phyloP scores from a whole-genome alignment of 2,888 invertebrate genomes.

The Athalia rosae region DNA sequence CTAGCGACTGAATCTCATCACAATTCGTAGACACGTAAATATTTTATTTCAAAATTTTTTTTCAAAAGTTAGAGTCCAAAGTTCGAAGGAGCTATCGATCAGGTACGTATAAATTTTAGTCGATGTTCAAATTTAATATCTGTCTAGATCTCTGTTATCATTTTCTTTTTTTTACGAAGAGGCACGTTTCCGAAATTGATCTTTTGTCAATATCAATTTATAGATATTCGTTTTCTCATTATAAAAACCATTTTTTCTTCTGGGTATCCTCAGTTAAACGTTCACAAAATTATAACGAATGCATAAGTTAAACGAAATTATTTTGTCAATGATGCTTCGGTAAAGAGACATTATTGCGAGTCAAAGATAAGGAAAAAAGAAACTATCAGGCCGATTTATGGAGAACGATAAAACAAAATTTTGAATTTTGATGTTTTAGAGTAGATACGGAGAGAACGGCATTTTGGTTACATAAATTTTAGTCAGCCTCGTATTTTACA shows the following conservation, averaged over 20 bases:
- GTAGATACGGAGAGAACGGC: neutral
- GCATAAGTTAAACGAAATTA: conserved; percentile 61
- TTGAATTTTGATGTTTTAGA: neutral
- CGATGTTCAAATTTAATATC: conserved; percentile 7
- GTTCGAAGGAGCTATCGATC: neutral
- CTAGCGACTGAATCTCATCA: conserved; percentile 1
- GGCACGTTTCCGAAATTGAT: conserved; percentile 3
- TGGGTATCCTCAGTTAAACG: neutral
- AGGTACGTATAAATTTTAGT: conserved; percentile 34
- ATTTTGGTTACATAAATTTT: neutral
- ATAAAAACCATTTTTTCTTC: neutral
- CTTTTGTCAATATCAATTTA: neutral
- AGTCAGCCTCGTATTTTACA: conserved; percentile 42
- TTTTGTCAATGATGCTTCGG: conserved; percentile 57
- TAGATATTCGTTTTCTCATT: conserved; percentile 2
- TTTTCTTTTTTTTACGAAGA: neutral
- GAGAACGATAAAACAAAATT: conserved; percentile 10
- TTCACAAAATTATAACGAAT: conserved; percentile 66
- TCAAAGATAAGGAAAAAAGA: neutral
- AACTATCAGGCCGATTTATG: no score
- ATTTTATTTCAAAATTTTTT: neutral
- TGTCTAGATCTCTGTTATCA: neutral
- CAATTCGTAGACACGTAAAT: conserved; percentile 11
- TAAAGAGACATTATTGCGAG: conserved; percentile 31
- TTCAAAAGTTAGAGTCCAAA: conserved; percentile 2